phyloP scores from a whole-genome alignment of 2,888 invertebrate species.

The Actias luna region DNA sequence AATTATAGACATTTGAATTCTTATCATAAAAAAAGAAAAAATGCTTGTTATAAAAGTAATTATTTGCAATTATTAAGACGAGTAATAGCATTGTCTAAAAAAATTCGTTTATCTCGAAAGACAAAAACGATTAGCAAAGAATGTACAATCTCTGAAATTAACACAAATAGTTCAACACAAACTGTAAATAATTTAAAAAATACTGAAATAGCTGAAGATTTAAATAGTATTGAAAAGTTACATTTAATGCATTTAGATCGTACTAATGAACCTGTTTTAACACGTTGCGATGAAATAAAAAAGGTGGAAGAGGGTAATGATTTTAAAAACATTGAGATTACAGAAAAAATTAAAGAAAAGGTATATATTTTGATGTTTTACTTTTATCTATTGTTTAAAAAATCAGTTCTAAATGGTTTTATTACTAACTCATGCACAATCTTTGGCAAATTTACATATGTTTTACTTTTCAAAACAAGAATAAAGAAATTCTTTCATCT shows the following conservation, averaged over 20 bases:
- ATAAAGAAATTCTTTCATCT: background rate
- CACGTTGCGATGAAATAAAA: background rate
- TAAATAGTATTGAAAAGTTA: background rate
- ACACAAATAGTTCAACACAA: background rate
- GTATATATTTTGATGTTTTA: background rate
- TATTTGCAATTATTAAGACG: slow-evolving; percentile 21
- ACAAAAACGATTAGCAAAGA: background rate
- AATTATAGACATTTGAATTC: background rate
- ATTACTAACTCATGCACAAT: too few species aligned
- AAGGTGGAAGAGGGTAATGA: background rate
- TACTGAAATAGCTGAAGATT: background rate
- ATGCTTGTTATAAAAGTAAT: slow-evolving; percentile 12
- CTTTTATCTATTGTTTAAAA: background rate
- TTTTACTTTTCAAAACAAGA: background rate
- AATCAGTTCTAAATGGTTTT: too few species aligned
- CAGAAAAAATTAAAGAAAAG: background rate
- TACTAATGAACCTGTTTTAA: background rate
- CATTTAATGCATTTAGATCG: background rate
- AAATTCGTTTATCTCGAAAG: slow-evolving; percentile 10
- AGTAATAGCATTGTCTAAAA: slow-evolving; percentile 19
- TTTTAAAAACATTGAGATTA: background rate
- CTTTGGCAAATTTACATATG: too few species aligned
- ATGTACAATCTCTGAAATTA: background rate
- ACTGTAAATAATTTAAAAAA: background rate
- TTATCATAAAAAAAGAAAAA: background rate